These are phyloP conservation scores for Hippolais icterina DNA, from an alignment of 2,113 vertebrate genomes.

Conservation along the genomic window DNA sequence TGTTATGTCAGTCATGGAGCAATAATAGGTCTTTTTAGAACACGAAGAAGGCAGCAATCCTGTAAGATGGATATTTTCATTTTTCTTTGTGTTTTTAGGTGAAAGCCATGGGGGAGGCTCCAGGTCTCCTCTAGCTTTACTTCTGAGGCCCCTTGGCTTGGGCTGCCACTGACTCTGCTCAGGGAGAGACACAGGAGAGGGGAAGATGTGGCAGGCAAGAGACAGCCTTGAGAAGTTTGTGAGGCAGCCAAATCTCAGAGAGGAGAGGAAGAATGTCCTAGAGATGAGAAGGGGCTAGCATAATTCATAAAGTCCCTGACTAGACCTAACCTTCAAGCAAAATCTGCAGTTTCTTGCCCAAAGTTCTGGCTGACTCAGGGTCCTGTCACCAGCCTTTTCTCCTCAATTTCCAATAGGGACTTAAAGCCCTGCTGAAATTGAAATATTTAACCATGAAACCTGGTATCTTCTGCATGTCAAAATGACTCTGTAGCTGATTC, in stretches of 20 bases:
- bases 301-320: neutral
- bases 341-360: fast-evolving
- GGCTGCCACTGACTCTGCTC: neutral
- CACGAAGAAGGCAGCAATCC: neutral
- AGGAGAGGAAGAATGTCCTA: neutral
- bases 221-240: neutral
- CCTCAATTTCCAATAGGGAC: fast-evolving
- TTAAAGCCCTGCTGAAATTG: neutral
- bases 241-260: neutral
- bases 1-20: neutral
- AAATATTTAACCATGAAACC: neutral
- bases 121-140: neutral
- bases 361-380: neutral
- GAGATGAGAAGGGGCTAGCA: neutral
- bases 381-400: neutral
- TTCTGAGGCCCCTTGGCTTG: neutral
- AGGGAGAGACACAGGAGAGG: neutral
- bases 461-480: neutral
- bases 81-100: neutral
- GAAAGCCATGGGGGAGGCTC: neutral
- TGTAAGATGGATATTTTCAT: neutral
- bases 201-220: neutral
- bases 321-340: neutral
- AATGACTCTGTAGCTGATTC: neutral
- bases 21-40: neutral